phyloP scores from a whole-genome alignment of 2,113 vertebrate species.

The Coptodon bakossiorum region DNA sequence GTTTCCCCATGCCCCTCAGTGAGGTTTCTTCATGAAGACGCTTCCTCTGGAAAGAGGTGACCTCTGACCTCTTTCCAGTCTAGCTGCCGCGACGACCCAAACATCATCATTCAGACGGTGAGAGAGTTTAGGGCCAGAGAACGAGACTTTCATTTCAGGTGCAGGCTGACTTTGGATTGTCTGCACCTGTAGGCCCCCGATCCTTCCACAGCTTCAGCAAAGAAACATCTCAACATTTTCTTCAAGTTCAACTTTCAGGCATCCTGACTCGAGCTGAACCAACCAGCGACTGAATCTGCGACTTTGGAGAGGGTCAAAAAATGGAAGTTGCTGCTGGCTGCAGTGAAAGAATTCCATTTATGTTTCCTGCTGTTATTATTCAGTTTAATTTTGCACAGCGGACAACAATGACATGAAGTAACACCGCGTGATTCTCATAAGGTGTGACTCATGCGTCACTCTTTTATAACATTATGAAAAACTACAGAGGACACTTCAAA shows the following conservation, averaged over 20 bases:
- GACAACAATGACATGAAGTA: neutral
- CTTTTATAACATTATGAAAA: neutral
- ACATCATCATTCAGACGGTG: neutral
- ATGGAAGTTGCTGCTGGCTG: neutral
- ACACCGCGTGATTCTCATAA: neutral
- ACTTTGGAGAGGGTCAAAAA: neutral
- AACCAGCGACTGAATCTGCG: neutral
- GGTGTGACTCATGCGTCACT: neutral
- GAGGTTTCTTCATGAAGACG: neutral
- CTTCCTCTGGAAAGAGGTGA: neutral
- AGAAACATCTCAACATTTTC: neutral
- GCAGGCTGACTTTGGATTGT: neutral
- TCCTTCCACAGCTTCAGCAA: neutral
- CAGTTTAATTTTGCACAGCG: neutral
- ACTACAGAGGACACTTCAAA: neutral
- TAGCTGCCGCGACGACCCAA: neutral
- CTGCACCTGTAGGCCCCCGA: neutral
- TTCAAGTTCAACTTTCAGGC: neutral
- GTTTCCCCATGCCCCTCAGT: neutral
- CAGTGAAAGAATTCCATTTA: fast-evolving
- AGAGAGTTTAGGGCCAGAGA: neutral
- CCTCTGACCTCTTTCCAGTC: neutral
- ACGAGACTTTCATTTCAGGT: neutral
- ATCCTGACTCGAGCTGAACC: neutral
- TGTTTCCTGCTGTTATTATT: neutral